A percentile compares a stretch with the other conserved stretches of the same genome.
Evolutionary conservation across 2,113 vertebrate genomes (phyloP).

Genomic region (Gopherus flavomarginatus): DNA sequence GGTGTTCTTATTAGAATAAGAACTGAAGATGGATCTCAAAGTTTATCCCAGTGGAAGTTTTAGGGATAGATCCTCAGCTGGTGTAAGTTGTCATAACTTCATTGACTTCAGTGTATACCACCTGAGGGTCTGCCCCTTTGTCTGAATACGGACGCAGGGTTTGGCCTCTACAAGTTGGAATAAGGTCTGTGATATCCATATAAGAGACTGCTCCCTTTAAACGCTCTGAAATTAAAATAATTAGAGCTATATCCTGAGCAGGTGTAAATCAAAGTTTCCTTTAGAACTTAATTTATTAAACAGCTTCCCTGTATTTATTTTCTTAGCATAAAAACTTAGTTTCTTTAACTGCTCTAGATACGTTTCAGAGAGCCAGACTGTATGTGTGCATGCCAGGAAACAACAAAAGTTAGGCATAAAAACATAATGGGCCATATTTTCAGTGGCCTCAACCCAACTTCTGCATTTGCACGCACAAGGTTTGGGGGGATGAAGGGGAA

Average conservation of each 20-base stretch:
- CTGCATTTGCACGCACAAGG: background rate
- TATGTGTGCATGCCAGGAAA: background rate
- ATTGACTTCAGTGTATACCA: background rate
- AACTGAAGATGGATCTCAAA: background rate
- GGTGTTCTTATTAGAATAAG: conserved; percentile 14
- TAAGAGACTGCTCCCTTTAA: background rate
- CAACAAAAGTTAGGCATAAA: background rate
- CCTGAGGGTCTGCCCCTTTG: background rate
- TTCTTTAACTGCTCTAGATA: background rate
- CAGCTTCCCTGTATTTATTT: background rate
- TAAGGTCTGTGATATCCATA: background rate
- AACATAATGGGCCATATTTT: background rate
- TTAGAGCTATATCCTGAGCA: background rate
- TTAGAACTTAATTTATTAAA: background rate
- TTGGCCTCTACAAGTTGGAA: background rate
- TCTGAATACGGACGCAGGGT: background rate
- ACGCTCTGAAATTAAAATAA: background rate
- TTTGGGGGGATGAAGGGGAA: background rate
- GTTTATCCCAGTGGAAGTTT: background rate
- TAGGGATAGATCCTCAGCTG: background rate
- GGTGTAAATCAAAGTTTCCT: background rate
- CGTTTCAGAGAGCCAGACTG: background rate
- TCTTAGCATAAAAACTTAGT: background rate
- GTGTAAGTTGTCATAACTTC: background rate
- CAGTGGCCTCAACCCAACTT: background rate